phyloP scores from a whole-genome alignment of 2,797 vertebrate species.

The Bufotes viridis region DNA sequence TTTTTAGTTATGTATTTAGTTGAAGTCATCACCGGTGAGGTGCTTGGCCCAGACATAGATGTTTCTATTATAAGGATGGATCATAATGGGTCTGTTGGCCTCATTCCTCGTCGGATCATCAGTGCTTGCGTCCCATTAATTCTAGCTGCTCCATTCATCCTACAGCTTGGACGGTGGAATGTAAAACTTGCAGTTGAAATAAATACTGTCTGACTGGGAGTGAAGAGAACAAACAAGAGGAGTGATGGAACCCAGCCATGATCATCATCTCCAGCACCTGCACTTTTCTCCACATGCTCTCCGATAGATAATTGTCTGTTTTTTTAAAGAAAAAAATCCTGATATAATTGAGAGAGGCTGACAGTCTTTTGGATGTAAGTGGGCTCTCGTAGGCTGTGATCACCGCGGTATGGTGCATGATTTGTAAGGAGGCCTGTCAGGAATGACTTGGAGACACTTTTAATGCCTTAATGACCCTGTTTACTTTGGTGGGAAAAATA shows the following conservation, averaged over 20 bases:
- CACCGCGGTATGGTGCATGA: constrained; percentile 20
- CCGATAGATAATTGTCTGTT: constrained; percentile 50
- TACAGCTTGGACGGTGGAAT: neutral
- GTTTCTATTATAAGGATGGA: neutral
- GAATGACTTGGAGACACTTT: neutral
- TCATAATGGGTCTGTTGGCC: neutral
- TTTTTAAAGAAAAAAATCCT: neutral
- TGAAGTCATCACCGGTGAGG: neutral
- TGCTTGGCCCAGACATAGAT: neutral
- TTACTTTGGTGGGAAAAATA: neutral
- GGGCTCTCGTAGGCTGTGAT: constrained; percentile 28
- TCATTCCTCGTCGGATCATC: neutral
- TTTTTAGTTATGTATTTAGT: neutral
- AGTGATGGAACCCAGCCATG: constrained; percentile 46
- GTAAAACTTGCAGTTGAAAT: constrained; percentile 31
- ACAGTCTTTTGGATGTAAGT: constrained; percentile 41
- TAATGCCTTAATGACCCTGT: constrained; percentile 25
- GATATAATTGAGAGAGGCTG: constrained; percentile 47
- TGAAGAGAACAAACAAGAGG: constrained; percentile 22
- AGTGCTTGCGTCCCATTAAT: neutral
- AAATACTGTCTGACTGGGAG: constrained; percentile 27
- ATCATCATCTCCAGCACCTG: constrained; percentile 50
- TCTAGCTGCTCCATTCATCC: neutral
- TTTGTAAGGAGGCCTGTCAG: neutral
- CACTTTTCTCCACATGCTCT: constrained; percentile 39